phyloP scores from a whole-genome alignment of 2,113 vertebrate species.

The Gymnobelideus leadbeateri region DNA sequence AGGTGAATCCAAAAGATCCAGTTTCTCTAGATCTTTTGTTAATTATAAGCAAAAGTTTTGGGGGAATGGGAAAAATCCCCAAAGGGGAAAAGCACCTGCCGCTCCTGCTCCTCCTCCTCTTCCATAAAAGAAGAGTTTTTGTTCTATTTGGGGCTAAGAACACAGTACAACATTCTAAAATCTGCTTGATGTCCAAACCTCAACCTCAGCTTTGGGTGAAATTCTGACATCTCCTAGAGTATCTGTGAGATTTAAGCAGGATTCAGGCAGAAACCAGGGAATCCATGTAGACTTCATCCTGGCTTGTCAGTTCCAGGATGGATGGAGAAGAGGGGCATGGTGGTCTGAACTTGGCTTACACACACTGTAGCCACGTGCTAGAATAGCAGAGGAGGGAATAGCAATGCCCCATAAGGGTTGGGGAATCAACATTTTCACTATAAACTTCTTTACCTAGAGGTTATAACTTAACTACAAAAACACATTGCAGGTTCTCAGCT shows the following conservation, averaged over 20 bases:
- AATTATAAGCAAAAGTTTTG: not conserved
- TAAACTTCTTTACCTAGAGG: not conserved
- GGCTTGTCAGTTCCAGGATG: not conserved
- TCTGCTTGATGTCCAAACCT: not conserved
- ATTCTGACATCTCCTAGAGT: not conserved
- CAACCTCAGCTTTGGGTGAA: not conserved
- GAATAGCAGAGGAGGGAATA: not conserved
- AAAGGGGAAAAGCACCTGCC: not conserved
- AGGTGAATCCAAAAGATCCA: slow-evolving; percentile 67
- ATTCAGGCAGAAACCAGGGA: not conserved
- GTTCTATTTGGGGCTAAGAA: slow-evolving; percentile 11
- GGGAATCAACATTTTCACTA: not conserved
- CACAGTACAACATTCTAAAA: not conserved
- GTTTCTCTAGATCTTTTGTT: slow-evolving; percentile 62
- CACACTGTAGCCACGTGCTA: too few species aligned
- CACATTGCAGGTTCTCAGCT: not conserved
- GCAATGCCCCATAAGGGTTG: fast-evolving
- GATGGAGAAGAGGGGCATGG: not conserved
- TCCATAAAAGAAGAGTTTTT: not conserved
- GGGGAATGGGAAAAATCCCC: not conserved
- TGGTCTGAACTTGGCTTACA: not conserved
- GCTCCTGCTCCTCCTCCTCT: not conserved
- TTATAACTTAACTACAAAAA: not conserved
- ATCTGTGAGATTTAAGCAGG: not conserved
- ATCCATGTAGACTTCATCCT: too few species aligned